Percentiles rank a stretch among this genome's conserved stretches.
These are phyloP conservation scores for Cyrtorhinus lividipennis DNA, from an alignment of 1,140 invertebrate species.

Conservation along the genomic window DNA sequence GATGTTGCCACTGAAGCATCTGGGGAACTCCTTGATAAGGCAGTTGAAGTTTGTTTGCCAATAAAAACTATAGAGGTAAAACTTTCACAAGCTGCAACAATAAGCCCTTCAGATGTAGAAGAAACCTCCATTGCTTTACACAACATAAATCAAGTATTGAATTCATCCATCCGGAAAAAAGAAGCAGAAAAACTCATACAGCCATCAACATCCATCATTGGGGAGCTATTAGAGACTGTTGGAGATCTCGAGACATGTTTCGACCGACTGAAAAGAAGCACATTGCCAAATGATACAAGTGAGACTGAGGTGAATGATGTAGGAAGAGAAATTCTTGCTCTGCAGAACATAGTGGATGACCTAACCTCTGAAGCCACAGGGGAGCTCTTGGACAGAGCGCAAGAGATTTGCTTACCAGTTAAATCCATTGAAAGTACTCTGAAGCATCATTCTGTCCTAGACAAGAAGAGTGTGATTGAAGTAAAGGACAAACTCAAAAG, in stretches of 20 bases:
- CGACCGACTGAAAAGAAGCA: neutral
- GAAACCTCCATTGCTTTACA: neutral
- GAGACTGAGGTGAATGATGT: neutral
- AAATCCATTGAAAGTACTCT: constrained; percentile 11
- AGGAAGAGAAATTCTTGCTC: constrained; percentile 3
- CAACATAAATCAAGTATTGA: constrained; percentile 8
- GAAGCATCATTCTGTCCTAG: neutral
- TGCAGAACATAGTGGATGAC: constrained; percentile 11
- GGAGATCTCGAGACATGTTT: constrained; percentile 1
- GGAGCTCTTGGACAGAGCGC: neutral
- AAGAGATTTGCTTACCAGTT: constrained; percentile 5
- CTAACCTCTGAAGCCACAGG: constrained; percentile 7
- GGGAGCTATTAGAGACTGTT: constrained; percentile 5
- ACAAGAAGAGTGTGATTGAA: constrained; percentile 5
- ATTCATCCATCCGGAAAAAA: neutral
- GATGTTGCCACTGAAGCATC: constrained; percentile 6
- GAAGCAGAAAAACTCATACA: constrained; percentile 13
- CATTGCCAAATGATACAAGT: neutral
- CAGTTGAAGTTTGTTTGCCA: constrained; percentile 7
- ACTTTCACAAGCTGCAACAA: neutral
- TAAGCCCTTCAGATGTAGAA: neutral
- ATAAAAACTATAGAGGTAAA: constrained; percentile 12
- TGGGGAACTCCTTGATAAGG: constrained; percentile 5
- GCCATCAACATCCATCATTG: constrained; percentile 4
- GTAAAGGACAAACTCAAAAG: neutral